Evolutionary conservation across 2,113 vertebrate species (phyloP).

Genomic region (Oreamnos americanus): DNA sequence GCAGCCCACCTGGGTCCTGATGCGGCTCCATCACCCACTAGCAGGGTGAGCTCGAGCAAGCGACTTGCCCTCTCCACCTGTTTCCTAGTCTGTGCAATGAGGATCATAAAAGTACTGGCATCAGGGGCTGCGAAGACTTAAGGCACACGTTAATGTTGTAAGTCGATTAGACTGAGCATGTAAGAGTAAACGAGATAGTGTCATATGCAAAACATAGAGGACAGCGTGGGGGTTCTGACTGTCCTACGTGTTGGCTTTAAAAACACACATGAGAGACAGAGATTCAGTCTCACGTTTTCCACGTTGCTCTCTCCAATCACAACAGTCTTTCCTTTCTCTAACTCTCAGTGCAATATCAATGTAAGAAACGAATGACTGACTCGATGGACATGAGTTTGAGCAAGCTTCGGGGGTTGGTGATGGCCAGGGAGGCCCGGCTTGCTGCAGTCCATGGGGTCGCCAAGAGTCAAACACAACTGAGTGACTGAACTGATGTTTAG

Average conservation of each 20-base stretch:
- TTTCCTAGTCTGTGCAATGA: neutral
- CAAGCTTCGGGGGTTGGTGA: neutral
- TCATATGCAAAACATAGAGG: neutral
- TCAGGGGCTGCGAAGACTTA: neutral
- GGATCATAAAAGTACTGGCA: neutral
- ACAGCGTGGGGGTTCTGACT: neutral
- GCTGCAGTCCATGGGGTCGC: neutral
- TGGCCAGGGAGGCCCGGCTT: neutral
- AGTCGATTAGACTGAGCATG: neutral
- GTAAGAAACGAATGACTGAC: neutral
- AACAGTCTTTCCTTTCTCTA: neutral
- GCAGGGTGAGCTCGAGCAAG: neutral
- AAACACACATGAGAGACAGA: neutral
- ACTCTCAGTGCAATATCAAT: neutral
- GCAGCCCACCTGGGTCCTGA: neutral
- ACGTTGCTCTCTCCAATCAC: neutral
- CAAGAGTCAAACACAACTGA: neutral
- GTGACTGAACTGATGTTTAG: neutral
- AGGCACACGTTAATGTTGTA: neutral
- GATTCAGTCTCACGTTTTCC: neutral
- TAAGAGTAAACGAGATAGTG: neutral
- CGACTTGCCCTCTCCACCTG: neutral
- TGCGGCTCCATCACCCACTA: neutral
- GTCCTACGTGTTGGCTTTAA: neutral
- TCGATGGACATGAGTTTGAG: neutral